Evolutionary conservation across 1,140 invertebrate genomes (phyloP), one percentile per base, ranked within the genome.

Genomic region (Pomacea maculata): DNA sequence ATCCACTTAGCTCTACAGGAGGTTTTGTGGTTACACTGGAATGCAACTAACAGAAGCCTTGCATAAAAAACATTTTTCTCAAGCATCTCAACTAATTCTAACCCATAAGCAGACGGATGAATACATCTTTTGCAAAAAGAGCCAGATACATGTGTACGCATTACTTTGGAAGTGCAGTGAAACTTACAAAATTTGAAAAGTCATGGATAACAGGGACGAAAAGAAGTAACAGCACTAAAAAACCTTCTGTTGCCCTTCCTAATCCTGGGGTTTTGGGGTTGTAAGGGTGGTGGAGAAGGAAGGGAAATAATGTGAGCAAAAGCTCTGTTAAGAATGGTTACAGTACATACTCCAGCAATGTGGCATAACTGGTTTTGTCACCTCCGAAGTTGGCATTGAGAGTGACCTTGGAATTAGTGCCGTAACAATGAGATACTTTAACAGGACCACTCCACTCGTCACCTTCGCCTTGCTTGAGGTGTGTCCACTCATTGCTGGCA

Each of bases 381-480:
- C 83, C 82, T 14, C 89, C 90, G 72, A 87, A 90, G 81, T 91
- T 91, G 54, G 89, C 90, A 76, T 90, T 91, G 12, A 91, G 75
- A 9, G 91, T 88, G n/a, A 88, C 78, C 79, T 87, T 89, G 19
- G 75, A 73, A 45, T 86, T 83, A 63, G 86, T 85, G 21, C 82
- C 85, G 78, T 86, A 86, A 77, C 86, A 84, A 14, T 80, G 81
- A 10, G 83, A 80, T 12, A 89, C 80, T 52, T 85, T 78, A 25
- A 88, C 86, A 9, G 80, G 79, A 2, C 87, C 89, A 79, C 87
- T 87, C 88, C 89, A 92, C 34, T 86, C 84, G 52, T 86, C 79
- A 19, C 87, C 87, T 57, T 86, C 83, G 0, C 57, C 73, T 45
- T 81, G 84, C 61, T 91, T 86, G 63, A 92, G 84, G 52, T 91